Percentiles rank a stretch among this genome's conserved stretches.
Conservation (phyloP, 64 coral and sea anemone species). For the Dendrophyllia cribrosa region DNA sequence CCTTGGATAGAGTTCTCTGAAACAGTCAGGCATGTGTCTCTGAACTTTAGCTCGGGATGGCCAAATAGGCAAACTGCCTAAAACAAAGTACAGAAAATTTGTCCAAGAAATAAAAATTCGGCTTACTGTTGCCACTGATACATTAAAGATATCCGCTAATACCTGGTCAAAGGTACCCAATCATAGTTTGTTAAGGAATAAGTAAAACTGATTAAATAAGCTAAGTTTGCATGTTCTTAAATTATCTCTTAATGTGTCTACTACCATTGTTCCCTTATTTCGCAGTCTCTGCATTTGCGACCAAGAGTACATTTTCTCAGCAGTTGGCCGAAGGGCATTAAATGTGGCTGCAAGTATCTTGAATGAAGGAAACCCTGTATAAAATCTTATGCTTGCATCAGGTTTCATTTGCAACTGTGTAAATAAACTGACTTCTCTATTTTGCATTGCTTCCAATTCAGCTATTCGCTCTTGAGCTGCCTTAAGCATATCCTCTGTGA, state of each 20-base stretch:
- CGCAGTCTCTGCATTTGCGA: slow-evolving; percentile 35
- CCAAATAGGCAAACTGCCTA: slow-evolving; percentile 15
- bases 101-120: slow-evolving; percentile 71
- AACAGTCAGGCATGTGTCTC: slow-evolving; percentile 50
- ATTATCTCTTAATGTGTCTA: not conserved
- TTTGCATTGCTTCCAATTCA: slow-evolving; percentile 1
- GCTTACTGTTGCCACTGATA: slow-evolving; percentile 52
- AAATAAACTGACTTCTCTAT: slow-evolving; percentile 14
- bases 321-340: slow-evolving; percentile 29
- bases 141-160: slow-evolving; percentile 37
- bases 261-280: slow-evolving; percentile 16
- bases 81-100: slow-evolving; percentile 67
- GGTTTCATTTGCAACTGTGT: slow-evolving; percentile 30
- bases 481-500: slow-evolving; percentile 30
- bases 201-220: slow-evolving; percentile 71
- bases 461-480: slow-evolving; percentile 44
- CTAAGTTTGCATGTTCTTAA: slow-evolving; percentile 29
- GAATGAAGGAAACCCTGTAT: slow-evolving; percentile 41
- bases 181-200: slow-evolving; percentile 63
- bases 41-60: slow-evolving; percentile 45
- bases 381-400: slow-evolving; percentile 27
- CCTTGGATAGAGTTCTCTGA: not conserved
- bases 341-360: slow-evolving; percentile 35
- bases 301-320: slow-evolving; percentile 53
- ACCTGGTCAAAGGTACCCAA: slow-evolving; percentile 53